Conservation (phyloP, 2,113 vertebrate species). For the Sinocyclocheilus grahami region DNA sequence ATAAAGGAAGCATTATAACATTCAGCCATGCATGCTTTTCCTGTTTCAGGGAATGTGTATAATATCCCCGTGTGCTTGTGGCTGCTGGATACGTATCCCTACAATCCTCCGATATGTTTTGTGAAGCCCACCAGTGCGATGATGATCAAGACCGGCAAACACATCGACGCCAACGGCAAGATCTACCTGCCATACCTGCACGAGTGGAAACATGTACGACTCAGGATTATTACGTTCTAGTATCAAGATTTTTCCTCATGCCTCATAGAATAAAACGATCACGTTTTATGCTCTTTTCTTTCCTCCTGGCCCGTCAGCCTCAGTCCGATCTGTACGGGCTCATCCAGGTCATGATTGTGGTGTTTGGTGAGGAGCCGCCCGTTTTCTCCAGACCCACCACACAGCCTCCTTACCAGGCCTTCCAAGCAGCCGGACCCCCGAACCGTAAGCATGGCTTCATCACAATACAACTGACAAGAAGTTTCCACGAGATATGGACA, state of each 20-base stretch:
- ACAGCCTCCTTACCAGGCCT: conserved; percentile 86
- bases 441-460: conserved; percentile 80
- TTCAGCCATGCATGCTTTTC: background rate
- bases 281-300: background rate
- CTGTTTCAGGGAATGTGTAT: conserved; percentile 85
- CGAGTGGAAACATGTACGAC: conserved; percentile 96
- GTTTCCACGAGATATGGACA: too few relatives aligned
- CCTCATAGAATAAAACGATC: background rate
- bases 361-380: conserved; percentile 96
- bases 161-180: conserved; percentile 98
- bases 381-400: conserved; percentile 93
- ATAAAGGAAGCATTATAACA: background rate
- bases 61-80: conserved; percentile 98
- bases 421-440: conserved; percentile 92
- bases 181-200: conserved; percentile 98
- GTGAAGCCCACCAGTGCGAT: conserved; percentile 98
- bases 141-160: conserved; percentile 99
- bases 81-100: conserved; percentile 96
- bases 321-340: conserved; percentile 93
- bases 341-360: conserved; percentile 98
- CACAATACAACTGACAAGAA: too few relatives aligned
- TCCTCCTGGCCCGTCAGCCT: conserved; percentile 74
- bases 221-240: too few relatives aligned
- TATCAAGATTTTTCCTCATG: background rate
- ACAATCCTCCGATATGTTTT: conserved; percentile 98